Base-by-base conservation (phyloP, 2,113 vertebrate genomes). In the Zosterops pallidus region DNA sequence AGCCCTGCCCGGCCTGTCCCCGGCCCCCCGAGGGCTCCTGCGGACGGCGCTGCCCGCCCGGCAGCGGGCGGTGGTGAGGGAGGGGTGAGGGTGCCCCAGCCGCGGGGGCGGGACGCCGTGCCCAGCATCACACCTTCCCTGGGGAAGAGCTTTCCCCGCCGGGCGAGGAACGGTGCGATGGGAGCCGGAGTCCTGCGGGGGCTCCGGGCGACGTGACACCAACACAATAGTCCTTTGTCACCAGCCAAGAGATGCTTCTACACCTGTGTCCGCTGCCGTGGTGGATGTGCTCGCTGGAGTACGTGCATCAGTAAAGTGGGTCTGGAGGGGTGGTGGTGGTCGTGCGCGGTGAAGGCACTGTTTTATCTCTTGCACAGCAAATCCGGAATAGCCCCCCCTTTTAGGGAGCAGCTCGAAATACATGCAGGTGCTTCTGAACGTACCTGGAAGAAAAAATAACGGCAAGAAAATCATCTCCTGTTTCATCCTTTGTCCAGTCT, bases 221-320 rank as follows among this genome's bases (percentile, higher is more conserved):
- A 74, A 19, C 81, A 84, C 55, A 88, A 20, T 60, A 65, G 84
- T 74, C 77, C 64, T 94, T 93, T 89, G 92, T 93, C 77, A 39
- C 55, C 59, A 44, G 64, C 25, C 22, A 50, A 25, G 83, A 49
- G 41, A 69, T 86, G 77, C 41, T 89, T 47, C 68, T 35, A 46
- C 81, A 87, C 92, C 92, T 95, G 77, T 89, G 59, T 65, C 64
- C n/a, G 20, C 72, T 79, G 70, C 75, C 24, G 24, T 41, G 72
- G 59, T 89, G 59, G 41, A 56, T 94, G 72, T 69, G 50, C 31
- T 86, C 6, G 21, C 29, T 69, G 72, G 49, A 92, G 63, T 60
- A 57, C 26, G 37, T 91, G 81, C 84, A 47, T 86, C 81, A 65
- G 24, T 62, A n/a, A 53, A 89, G 74, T 62, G 37, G 35, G 42